These are phyloP conservation scores for Boloria selene DNA, from an alignment of 2,888 invertebrate genomes.

Conservation along the genomic window DNA sequence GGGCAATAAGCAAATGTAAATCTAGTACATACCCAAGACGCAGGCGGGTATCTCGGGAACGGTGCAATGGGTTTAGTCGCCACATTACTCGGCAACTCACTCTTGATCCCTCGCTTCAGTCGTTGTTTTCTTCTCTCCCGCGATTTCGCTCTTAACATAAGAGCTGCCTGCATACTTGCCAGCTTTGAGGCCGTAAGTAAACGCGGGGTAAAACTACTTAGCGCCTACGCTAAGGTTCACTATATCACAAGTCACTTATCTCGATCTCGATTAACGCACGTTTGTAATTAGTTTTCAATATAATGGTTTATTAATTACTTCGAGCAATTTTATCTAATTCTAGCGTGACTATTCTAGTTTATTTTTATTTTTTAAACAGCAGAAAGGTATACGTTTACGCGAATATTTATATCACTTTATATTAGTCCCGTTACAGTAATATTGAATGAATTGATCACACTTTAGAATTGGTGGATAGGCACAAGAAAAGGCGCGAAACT, in stretches of 20 bases:
- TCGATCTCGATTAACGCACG: slow-evolving; percentile 30
- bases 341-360: slow-evolving; percentile 54
- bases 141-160: slow-evolving; percentile 95
- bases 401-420: slow-evolving; percentile 62
- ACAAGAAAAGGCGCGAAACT: slow-evolving; percentile 76
- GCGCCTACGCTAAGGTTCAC: slow-evolving; percentile 42
- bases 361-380: slow-evolving; percentile 30
- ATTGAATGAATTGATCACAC: slow-evolving; percentile 62
- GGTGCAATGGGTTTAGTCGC: slow-evolving; percentile 93
- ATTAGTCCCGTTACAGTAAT: slow-evolving; percentile 69
- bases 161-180: slow-evolving; percentile 95
- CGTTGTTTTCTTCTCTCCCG: slow-evolving; percentile 91
- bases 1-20: slow-evolving; percentile 31
- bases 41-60: slow-evolving; percentile 93
- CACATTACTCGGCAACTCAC: slow-evolving; percentile 92
- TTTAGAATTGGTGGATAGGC: slow-evolving; percentile 77
- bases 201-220: slow-evolving; percentile 54
- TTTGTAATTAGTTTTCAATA: slow-evolving; percentile 26
- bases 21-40: slow-evolving; percentile 85
- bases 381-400: slow-evolving; percentile 27
- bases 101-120: slow-evolving; percentile 87
- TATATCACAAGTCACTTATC: slow-evolving; percentile 36
- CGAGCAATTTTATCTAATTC: slow-evolving; percentile 50
- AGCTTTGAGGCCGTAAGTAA: slow-evolving; percentile 71
- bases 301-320: slow-evolving; percentile 29